Evolutionary conservation across 2,888 invertebrate genomes (phyloP), one percentile per base, ranked within the genome.

Genomic region (Halictus quadricinctus): DNA sequence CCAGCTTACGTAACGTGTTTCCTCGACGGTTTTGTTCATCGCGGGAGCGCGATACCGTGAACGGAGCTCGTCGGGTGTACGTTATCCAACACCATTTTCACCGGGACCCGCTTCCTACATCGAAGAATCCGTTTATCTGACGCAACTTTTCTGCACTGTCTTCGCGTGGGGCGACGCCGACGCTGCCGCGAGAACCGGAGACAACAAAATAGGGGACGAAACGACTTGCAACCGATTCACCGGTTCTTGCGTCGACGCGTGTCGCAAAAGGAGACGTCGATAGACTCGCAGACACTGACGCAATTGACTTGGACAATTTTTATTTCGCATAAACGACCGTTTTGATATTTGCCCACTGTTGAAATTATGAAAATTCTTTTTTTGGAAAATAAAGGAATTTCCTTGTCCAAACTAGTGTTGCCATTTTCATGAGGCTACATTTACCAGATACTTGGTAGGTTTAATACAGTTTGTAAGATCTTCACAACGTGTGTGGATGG

Each of bases 1-100:
- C 48, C 18, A 36, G 70, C 70, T 84, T 84, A 83, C 70, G 74
- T 83, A 84, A 84, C 18, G 58, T 12, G 72, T 41, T 50, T 73
- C 41, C 41, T 58, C 66, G 81, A 48, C 41, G n/a, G 29, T 77
- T 77, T 77, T 70, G 70, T 36, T 72, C 43, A 66, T 76, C 72
- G 76, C 50, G 15, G 41, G 29, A 36, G 48, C 72, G 15, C 25
- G 50, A 18, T 50, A n/a, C 60, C 50, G 21, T 29, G 41, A 29
- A 74, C 54, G 72, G 72, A 76, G 64, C 29, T 54, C 13, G 21
- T 54, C 69, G 73, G 64, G 74, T 18, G 25, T 43, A 70, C 60
- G 70, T 64, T 83, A 78, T 70, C 25, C 46, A 25, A 72, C 48
- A 54, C 64, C 8, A 12, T 77, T 46, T 77, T 77, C 43, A 18